Percentiles rank a stretch among this genome's conserved stretches.
phyloP scores from a whole-genome alignment of 2,888 invertebrate genomes.

The Cantharis nigra region DNA sequence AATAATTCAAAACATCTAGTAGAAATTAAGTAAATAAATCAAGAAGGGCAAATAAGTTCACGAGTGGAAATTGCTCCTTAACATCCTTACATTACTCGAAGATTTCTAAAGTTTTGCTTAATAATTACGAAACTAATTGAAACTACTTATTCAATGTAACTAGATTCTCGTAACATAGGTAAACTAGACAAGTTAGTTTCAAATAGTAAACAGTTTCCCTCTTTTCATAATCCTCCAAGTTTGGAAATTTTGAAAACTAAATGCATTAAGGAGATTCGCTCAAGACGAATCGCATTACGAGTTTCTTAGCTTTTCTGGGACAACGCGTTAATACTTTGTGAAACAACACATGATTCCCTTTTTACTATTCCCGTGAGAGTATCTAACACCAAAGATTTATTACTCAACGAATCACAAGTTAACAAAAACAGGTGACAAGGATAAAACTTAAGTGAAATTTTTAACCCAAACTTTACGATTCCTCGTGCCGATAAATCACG shows the following conservation, averaged over 20 bases:
- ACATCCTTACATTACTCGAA: not conserved
- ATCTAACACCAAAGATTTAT: conserved; percentile 7
- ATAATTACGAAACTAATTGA: not conserved
- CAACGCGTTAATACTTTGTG: conserved; percentile 27
- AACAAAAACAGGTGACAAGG: conserved; percentile 1
- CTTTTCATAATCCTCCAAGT: not conserved
- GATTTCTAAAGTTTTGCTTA: not conserved
- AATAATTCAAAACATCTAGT: not conserved
- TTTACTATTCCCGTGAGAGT: conserved; percentile 6
- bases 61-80: not conserved
- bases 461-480: not conserved
- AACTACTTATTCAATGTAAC: conserved; percentile 2
- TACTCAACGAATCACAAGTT: not conserved
- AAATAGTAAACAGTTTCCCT: conserved; percentile 2
- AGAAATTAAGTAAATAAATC: conserved; percentile 13
- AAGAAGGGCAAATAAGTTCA: not conserved
- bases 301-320: conserved; percentile 20
- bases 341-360: conserved; percentile 29
- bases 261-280: conserved; percentile 6
- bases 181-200: conserved; percentile 3
- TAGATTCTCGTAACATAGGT: not conserved
- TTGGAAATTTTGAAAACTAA: not conserved
- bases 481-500: not conserved
- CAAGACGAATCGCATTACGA: conserved; percentile 27
- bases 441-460: not conserved